Base-by-base conservation (phyloP, 2,113 vertebrate species). In the Crotalus viridis region DNA sequence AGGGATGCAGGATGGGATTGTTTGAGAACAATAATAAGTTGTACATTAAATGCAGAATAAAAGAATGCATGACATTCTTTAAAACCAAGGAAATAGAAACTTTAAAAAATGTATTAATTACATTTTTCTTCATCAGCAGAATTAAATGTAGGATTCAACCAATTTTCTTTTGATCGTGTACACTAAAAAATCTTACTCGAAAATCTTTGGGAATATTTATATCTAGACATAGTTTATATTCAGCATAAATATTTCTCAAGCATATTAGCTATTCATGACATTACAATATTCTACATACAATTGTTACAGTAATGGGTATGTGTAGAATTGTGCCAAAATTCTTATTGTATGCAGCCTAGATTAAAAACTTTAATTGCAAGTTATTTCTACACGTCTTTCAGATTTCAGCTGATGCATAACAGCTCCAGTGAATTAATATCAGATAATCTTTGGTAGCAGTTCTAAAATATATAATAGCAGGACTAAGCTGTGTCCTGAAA, bases 381-480 rank as follows among this genome's bases (percentile, higher is more conserved):
- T 69, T 92, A 28, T 39, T 33, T n/a, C 86, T 87, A 64, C 28
- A 33, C 28, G 48, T 9, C 87, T 12, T 48, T 88, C 92, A 33
- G 90, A 46, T 56, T 88, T 86, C 93, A 95, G 24, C 39, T 85
- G 93, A 94, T 94, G 69, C 92, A 89, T 93, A 92, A 91, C 81
- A 64, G 85, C 93, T 94, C 81, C 54, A 89, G 94, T 97, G 97
- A 95, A 97, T 98, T 97, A 97, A 97, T 95, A 97, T 96, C 98
- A 97, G 97, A 97, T 97, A 97, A 94, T 96, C 96, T 96, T 96
- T 91, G 95, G 93, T 93, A 93, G 86, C 95, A 94, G 96, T 96
- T 97, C 96, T 96, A 96, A 97, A 98, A 97, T 90, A 97, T 93
- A 96, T 95, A 96, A 93, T 93, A 94, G 90, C 92, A 94, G 96